Conservation (phyloP, 1,140 invertebrate genomes). For the Mamestra configurata region DNA sequence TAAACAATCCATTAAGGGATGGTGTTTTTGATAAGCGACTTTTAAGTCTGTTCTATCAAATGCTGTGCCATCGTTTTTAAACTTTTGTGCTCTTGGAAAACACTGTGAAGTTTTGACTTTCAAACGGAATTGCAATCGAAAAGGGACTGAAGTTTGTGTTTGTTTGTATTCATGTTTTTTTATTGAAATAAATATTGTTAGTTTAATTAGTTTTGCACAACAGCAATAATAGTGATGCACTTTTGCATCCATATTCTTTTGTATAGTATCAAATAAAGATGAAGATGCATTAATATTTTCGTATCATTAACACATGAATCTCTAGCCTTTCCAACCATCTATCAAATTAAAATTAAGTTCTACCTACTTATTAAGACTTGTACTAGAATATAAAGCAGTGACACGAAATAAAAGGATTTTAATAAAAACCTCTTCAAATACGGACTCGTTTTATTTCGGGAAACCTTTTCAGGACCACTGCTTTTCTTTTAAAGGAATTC, state of each 20-base stretch:
- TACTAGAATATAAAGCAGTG: constrained; percentile 22
- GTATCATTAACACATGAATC: too few species aligned
- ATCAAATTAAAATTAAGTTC: constrained; percentile 1
- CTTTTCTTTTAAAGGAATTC: constrained; percentile 2
- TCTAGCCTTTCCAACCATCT: constrained; percentile 10
- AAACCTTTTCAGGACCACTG: background rate
- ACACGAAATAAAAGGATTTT: constrained; percentile 36
- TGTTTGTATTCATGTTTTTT: too few species aligned
- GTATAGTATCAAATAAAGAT: background rate
- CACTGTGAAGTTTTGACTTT: too few species aligned
- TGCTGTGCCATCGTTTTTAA: too few species aligned
- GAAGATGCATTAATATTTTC: too few species aligned
- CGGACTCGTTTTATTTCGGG: constrained; percentile 1
- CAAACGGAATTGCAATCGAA: too few species aligned
- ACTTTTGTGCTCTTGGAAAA: too few species aligned
- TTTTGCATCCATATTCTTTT: background rate
- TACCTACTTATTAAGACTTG: constrained; percentile 25
- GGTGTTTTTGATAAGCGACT: background rate
- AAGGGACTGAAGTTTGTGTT: too few species aligned
- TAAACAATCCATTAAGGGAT: background rate
- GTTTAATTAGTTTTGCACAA: too few species aligned
- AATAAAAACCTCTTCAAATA: constrained; percentile 40
- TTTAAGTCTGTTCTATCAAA: background rate
- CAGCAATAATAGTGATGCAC: background rate
- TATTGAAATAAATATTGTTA: too few species aligned